These are phyloP conservation scores for Tetragnatha montana DNA, from an alignment of 2,888 invertebrate genomes.

Conservation along the genomic window DNA sequence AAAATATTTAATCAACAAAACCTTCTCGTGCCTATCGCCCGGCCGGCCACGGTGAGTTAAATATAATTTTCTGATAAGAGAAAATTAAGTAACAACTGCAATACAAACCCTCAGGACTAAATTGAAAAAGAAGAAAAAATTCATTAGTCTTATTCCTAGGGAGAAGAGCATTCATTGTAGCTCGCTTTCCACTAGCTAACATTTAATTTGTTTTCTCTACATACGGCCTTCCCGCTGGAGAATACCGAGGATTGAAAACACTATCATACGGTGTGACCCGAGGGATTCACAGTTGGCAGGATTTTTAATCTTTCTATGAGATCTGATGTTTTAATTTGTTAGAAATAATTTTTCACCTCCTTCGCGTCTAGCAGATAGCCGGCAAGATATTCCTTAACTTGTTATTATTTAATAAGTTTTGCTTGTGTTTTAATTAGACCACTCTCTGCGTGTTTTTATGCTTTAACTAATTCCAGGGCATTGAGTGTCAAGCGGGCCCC, in stretches of 20 bases:
- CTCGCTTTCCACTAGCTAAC: conserved; percentile 21
- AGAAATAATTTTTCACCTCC: conserved; percentile 60
- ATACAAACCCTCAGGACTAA: conserved; percentile 56
- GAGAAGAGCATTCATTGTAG: conserved; percentile 31
- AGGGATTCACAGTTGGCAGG: conserved; percentile 57
- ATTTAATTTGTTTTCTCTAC: conserved; percentile 64
- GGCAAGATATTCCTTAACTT: conserved; percentile 3
- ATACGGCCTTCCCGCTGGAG: conserved; percentile 19
- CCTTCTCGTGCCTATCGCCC: conserved; percentile 24
- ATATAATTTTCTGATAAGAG: conserved; percentile 64
- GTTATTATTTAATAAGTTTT: conserved; percentile 52
- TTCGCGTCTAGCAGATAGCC: conserved; percentile 15
- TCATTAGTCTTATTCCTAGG: conserved; percentile 55
- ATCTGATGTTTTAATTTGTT: conserved; percentile 58
- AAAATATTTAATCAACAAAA: conserved; percentile 65
- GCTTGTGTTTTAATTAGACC: conserved; percentile 43
- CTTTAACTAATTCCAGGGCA: not conserved
- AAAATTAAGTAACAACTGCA: conserved; percentile 59
- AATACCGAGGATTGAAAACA: conserved; percentile 43
- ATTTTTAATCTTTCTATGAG: conserved; percentile 66
- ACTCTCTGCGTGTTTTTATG: not conserved
- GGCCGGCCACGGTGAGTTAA: conserved; percentile 44
- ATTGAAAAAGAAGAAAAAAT: conserved; percentile 61
- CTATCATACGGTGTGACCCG: conserved; percentile 35
- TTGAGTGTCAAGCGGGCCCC: not conserved